Percentiles rank a stretch among this genome's conserved stretches.
These are phyloP conservation scores for Acronicta aceris DNA, from an alignment of 2,888 invertebrate species.

Conservation along the genomic window DNA sequence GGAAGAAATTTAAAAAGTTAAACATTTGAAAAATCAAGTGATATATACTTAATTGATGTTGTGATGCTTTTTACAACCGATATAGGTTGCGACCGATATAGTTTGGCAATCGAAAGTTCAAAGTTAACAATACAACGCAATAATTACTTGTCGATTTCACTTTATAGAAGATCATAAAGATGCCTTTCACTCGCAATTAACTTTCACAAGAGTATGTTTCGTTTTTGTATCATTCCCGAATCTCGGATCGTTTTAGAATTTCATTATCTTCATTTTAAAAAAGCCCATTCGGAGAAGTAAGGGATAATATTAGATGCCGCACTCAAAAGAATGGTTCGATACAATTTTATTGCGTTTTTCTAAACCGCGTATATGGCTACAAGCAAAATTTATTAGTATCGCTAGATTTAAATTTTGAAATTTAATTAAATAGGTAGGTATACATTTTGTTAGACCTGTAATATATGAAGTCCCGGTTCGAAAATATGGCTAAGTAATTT, in stretches of 20 bases:
- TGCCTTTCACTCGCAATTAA: conserved; percentile 23
- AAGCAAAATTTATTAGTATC: conserved; percentile 18
- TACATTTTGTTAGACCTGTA: conserved; percentile 54
- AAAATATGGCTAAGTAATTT: conserved; percentile 67
- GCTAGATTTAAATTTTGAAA: conserved; percentile 18
- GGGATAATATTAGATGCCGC: conserved; percentile 30
- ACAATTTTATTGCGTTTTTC: conserved; percentile 35
- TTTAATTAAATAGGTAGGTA: conserved; percentile 15
- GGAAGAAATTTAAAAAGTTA: no score
- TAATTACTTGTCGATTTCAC: conserved; percentile 8
- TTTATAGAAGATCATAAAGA: conserved; percentile 11
- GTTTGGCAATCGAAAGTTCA: conserved; percentile 3
- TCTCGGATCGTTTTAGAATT: conserved; percentile 37
- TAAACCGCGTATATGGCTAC: conserved; percentile 19
- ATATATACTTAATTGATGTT: no score
- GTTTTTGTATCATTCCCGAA: conserved; percentile 28
- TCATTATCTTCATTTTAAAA: conserved; percentile 47
- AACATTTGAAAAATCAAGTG: no score
- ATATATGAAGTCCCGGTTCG: conserved; percentile 59
- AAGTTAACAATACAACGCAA: conserved; percentile 10
- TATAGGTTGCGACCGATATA: neutral
- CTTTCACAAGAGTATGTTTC: conserved; percentile 24
- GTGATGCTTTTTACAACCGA: no score
- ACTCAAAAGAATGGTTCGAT: conserved; percentile 24
- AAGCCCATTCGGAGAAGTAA: conserved; percentile 34